A percentile compares a stretch with the other conserved stretches of the same genome.
Evolutionary conservation across 2,888 invertebrate species (phyloP).

Genomic region (Eupsilia transversa): DNA sequence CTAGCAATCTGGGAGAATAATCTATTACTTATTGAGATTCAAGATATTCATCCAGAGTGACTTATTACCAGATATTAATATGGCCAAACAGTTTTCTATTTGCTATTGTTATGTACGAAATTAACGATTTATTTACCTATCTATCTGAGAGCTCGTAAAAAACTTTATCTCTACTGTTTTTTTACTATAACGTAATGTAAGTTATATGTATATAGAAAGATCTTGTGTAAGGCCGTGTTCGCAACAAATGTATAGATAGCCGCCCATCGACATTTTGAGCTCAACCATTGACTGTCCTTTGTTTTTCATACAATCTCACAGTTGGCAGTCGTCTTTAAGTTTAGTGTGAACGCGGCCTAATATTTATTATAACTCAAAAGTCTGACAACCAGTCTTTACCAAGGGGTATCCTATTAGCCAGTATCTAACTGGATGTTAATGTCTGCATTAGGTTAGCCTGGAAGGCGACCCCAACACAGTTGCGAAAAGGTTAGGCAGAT

Average conservation of each 20-base stretch:
- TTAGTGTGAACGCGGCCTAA: background rate
- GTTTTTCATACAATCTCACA: background rate
- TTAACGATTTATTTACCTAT: background rate
- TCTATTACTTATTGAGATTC: constrained; percentile 18
- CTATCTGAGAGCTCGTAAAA: background rate
- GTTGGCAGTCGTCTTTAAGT: background rate
- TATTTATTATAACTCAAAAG: background rate
- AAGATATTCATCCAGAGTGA: background rate
- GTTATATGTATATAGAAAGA: background rate
- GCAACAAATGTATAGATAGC: background rate
- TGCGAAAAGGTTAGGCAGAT: too few relatives aligned
- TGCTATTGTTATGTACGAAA: too few relatives aligned
- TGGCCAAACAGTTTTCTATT: background rate
- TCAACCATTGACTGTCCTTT: background rate
- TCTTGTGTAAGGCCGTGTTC: background rate
- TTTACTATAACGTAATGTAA: too few relatives aligned
- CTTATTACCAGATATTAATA: background rate
- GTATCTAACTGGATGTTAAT: too few relatives aligned
- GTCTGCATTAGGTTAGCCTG: too few relatives aligned
- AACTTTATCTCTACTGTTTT: background rate
- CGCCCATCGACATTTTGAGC: too few relatives aligned
- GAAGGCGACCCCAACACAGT: too few relatives aligned
- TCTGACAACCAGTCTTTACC: too few relatives aligned
- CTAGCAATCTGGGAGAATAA: constrained; percentile 17
- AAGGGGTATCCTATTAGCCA: too few relatives aligned